phyloP scores from a whole-genome alignment of 2,888 invertebrate species.

The Halictus ligatus region DNA sequence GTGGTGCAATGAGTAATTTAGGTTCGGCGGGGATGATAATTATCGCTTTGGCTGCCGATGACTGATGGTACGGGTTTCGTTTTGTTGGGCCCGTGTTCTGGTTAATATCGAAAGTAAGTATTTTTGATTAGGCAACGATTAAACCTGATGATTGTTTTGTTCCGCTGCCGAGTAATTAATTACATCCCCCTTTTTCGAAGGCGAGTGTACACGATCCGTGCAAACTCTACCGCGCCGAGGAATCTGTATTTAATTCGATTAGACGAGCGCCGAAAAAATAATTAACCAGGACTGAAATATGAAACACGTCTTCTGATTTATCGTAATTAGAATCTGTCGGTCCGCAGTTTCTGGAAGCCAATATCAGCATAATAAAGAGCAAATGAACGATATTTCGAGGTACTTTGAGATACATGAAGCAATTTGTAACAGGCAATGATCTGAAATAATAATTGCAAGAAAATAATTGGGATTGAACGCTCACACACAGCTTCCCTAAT shows the following conservation, averaged over 20 bases:
- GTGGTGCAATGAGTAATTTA: conserved; percentile 15
- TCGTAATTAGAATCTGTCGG: neutral
- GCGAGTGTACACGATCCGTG: neutral
- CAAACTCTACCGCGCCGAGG: neutral
- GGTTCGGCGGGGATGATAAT: neutral
- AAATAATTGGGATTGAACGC: neutral
- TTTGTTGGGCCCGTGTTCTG: neutral
- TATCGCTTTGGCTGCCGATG: conserved; percentile 2
- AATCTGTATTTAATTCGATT: neutral
- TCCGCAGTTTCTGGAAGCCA: neutral
- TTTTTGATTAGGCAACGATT: conserved; percentile 15
- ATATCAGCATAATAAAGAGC: neutral
- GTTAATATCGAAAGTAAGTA: conserved; percentile 4
- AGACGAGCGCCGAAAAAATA: neutral
- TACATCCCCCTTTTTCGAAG: neutral
- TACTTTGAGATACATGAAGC: neutral
- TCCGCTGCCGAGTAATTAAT: neutral
- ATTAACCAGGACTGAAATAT: neutral
- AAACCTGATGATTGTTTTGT: neutral
- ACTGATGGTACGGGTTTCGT: neutral
- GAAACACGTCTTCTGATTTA: neutral
- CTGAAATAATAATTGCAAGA: neutral
- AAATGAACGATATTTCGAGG: neutral
- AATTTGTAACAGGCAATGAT: neutral
- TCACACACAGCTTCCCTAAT: neutral